A percentile compares a stretch with the other conserved stretches of the same genome.
phyloP scores from a whole-genome alignment of 2,797 vertebrate genomes.

The Pipistrellus kuhlii region DNA sequence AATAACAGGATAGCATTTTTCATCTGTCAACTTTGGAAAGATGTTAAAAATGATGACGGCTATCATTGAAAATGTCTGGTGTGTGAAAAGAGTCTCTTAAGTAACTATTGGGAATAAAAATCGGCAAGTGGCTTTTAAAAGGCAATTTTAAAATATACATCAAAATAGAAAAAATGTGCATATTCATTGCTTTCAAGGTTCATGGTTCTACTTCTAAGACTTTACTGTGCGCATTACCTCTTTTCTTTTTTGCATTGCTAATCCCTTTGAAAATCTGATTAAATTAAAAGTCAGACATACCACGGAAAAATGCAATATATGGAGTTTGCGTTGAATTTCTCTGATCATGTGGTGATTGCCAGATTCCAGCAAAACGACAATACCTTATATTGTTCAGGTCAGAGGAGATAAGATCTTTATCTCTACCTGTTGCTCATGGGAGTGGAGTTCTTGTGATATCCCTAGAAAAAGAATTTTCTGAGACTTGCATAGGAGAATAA shows the following conservation, averaged over 20 bases:
- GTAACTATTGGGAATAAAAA: not conserved
- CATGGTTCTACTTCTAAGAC: not conserved
- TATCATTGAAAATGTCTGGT: not conserved
- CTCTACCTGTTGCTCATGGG: too few species aligned
- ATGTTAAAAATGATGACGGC: not conserved
- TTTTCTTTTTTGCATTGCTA: not conserved
- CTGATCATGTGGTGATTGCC: not conserved
- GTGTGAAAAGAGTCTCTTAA: not conserved
- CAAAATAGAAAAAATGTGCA: not conserved
- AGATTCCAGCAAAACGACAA: not conserved
- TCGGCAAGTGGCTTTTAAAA: conserved; percentile 36
- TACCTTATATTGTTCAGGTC: too few species aligned
- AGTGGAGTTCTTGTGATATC: too few species aligned
- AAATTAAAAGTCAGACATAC: not conserved
- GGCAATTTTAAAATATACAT: not conserved
- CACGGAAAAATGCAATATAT: too few species aligned
- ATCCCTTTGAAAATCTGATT: conserved; percentile 52
- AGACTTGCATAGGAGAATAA: too few species aligned
- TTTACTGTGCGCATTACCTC: not conserved
- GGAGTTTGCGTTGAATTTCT: conserved; percentile 5
- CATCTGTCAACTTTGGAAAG: not conserved
- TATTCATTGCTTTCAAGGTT: not conserved
- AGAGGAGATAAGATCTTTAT: too few species aligned
- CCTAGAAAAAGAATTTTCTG: too few species aligned
- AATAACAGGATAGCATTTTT: not conserved